These are phyloP conservation scores for Tokudaia tokunoshimensis DNA, from an alignment of 2,797 vertebrate genomes.

Conservation along the genomic window DNA sequence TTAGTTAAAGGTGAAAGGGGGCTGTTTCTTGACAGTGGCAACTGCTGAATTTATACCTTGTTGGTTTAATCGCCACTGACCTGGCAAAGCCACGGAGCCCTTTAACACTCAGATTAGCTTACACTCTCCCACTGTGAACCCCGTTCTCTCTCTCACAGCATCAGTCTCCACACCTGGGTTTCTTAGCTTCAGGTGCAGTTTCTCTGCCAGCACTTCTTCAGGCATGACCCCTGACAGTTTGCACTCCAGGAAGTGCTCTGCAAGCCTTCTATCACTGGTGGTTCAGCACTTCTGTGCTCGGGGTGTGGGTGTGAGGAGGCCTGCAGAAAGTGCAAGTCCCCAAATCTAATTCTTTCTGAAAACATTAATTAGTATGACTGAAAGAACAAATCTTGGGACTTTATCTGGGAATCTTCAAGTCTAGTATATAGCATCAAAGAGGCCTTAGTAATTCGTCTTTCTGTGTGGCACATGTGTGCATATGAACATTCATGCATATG, in stretches of 20 bases:
- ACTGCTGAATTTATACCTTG: no score
- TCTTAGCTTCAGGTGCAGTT: not conserved
- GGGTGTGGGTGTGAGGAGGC: not conserved
- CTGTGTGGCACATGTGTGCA: not conserved
- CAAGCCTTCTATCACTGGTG: not conserved
- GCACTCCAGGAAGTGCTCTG: not conserved
- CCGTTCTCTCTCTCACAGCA: no score
- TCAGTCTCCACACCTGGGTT: no score
- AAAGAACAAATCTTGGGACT: not conserved
- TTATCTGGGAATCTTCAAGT: not conserved
- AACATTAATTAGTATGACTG: not conserved
- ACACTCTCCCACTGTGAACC: not conserved
- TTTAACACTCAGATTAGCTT: not conserved
- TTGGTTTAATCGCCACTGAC: not conserved
- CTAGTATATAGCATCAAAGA: not conserved
- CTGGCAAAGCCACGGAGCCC: not conserved
- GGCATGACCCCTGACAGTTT: not conserved
- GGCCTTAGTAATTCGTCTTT: not conserved
- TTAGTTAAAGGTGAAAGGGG: not conserved
- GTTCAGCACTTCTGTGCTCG: not conserved
- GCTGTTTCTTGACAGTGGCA: not conserved
- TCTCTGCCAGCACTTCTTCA: not conserved
- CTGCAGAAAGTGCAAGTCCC: not conserved
- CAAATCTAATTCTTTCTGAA: not conserved
- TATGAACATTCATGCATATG: not conserved